Base-by-base conservation (phyloP, 2,113 vertebrate genomes). In the Diphyllodes magnificus region DNA sequence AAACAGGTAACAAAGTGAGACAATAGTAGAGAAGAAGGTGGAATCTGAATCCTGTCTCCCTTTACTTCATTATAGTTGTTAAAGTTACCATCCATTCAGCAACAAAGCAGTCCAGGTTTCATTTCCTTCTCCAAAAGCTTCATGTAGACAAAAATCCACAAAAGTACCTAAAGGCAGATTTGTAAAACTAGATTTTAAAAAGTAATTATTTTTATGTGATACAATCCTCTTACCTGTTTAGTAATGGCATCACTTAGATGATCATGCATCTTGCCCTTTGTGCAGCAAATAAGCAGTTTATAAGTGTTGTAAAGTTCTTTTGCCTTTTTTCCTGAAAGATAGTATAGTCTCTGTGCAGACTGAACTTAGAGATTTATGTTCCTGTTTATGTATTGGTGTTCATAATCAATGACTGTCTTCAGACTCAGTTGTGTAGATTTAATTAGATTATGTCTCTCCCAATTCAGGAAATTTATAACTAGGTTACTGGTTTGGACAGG, bases 401-500 rank as follows among this genome's bases (percentile, higher is more conserved):
- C 15, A 19, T 88, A 96, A 96, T 97, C 37, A 9, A 45, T 94
- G 40, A 11, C 75, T 47, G 80, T 84, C 97, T 96, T 97, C 92
- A 95, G 63, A 92, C 53, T 93, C 78, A 90, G 0, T 96, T 95
- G 80, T 54, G 15, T 86, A 81, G 93, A 90, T 87, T 89, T 89
- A 93, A 97, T 97, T 95, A 89, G 66, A n/a, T 79, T 80, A 37
- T 59, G 44, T 95, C 78, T 75, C 44, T 96, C 95, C 68, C 78
- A 37, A 23, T 94, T 97, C 81, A 88, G 89, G 72, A 72, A 89
- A 39, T 49, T n/a, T 28, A 51, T 45, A 35, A 6, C 23, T 80
- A 57, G 72, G 70, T 90, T 90, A 19, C 42, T 78, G 44, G 11
- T 91, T 86, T 93, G 80, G 35, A 57, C n/a, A 60, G 28, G 23